Evolutionary conservation across 2,113 vertebrate genomes (phyloP).

Genomic region (Poicephalus gulielmi): DNA sequence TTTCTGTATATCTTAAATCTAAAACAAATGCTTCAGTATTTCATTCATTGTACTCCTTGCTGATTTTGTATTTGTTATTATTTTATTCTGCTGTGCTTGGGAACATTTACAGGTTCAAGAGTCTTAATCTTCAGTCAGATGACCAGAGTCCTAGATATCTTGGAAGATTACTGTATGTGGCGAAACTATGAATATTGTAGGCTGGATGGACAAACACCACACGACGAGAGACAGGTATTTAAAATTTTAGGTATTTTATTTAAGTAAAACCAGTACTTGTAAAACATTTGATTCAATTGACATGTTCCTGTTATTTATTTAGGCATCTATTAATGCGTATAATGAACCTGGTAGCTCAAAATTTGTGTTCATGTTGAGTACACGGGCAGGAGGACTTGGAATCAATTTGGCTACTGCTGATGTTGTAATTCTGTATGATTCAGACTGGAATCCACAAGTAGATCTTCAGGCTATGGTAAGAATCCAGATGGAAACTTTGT

Average conservation of each 20-base stretch:
- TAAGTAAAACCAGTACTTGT: not conserved
- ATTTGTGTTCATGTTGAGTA: constrained; percentile 98
- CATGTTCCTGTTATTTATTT: not conserved
- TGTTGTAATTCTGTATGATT: constrained; percentile 97
- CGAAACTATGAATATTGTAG: constrained; percentile 93
- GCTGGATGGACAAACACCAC: constrained; percentile 94
- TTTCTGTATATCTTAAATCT: not conserved
- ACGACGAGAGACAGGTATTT: constrained; percentile 94
- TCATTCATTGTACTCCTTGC: not conserved
- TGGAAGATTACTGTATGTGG: constrained; percentile 99
- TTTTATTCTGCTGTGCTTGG: not conserved
- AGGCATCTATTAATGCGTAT: constrained; percentile 93
- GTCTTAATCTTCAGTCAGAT: constrained; percentile 98
- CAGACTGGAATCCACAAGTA: constrained; percentile 99
- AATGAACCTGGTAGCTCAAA: constrained; percentile 94
- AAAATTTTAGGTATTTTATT: not conserved
- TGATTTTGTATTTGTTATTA: not conserved
- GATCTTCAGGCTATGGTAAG: constrained; percentile 98
- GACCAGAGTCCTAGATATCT: constrained; percentile 95
- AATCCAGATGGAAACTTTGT: accelerated
- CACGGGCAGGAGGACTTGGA: constrained; percentile 94
- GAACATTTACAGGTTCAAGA: constrained; percentile 81
- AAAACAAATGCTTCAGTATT: not conserved
- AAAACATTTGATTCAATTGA: not conserved
- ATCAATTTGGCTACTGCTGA: constrained; percentile 98